Conservation (phyloP, 2,797 vertebrate species). For the Macropodus opercularis region DNA sequence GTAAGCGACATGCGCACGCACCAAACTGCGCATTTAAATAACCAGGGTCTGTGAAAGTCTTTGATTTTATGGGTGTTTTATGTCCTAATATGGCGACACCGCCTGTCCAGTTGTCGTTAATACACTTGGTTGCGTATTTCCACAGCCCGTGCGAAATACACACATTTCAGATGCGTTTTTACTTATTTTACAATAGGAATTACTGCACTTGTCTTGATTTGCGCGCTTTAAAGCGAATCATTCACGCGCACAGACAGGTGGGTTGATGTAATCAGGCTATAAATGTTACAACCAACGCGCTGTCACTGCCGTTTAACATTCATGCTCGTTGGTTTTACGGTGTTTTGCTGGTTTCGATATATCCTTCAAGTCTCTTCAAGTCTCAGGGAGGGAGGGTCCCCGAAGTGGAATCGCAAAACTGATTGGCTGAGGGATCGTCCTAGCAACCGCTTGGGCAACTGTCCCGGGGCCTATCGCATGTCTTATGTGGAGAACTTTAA, state of each 20-base stretch:
- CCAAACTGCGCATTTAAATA: background rate
- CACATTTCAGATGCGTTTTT: background rate
- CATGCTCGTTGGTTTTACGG: slow-evolving; percentile 11
- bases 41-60: slow-evolving; percentile 7
- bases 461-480: slow-evolving; percentile 71
- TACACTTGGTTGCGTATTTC: slow-evolving; percentile 22
- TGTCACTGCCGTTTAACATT: background rate
- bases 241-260: no score
- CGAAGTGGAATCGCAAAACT: slow-evolving; percentile 29
- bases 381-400: slow-evolving; percentile 44
- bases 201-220: background rate
- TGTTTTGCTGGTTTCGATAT: slow-evolving; percentile 42
- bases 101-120: slow-evolving; percentile 37
- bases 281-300: background rate
- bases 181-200: background rate
- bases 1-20: background rate
- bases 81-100: slow-evolving; percentile 75
- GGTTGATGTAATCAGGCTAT: background rate
- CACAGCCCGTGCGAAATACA: background rate
- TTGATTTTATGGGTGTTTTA: slow-evolving; percentile 31
- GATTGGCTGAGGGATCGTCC: slow-evolving; percentile 74
- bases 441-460: slow-evolving; percentile 80
- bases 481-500: slow-evolving; percentile 76
- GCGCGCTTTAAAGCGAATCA: background rate
- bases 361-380: slow-evolving; percentile 41